A percentile compares a stretch with the other conserved stretches of the same genome.
phyloP scores from a whole-genome alignment of 1,140 invertebrate genomes.

The Rhizoglyphus robini region DNA sequence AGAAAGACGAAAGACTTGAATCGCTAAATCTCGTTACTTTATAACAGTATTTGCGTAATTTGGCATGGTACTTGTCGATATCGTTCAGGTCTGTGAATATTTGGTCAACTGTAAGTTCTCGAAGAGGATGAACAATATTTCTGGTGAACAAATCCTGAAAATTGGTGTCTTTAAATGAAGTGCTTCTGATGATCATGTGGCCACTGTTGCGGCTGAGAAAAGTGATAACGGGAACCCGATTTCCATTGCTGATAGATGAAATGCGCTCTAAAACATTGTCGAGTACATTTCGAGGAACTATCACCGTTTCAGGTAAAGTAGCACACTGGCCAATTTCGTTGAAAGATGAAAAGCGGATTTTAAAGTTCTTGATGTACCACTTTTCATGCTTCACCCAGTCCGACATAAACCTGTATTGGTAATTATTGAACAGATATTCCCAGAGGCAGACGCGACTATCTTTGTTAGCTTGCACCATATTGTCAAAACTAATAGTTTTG shows the following conservation, averaged over 20 bases:
- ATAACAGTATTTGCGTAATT: constrained; percentile 18
- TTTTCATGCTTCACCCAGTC: constrained; percentile 22
- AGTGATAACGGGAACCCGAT: constrained; percentile 21
- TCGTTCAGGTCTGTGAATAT: neutral
- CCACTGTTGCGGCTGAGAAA: constrained; percentile 1
- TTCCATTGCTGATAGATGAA: constrained; percentile 1
- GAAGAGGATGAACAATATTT: constrained; percentile 18
- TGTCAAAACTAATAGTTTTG: neutral
- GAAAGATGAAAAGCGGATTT: constrained; percentile 12
- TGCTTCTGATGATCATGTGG: constrained; percentile 17
- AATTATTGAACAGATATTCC: constrained; percentile 6
- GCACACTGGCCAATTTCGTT: constrained; percentile 20
- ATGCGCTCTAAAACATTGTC: constrained; percentile 17
- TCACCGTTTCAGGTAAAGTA: constrained; percentile 17
- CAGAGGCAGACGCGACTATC: neutral
- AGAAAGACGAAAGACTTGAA: neutral
- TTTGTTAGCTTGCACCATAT: neutral
- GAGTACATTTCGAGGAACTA: constrained; percentile 14
- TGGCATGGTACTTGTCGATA: constrained; percentile 10
- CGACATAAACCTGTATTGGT: neutral
- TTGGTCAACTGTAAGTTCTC: constrained; percentile 1
- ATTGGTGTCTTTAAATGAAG: constrained; percentile 4
- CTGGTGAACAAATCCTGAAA: neutral
- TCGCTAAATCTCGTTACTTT: neutral
- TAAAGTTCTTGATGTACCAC: neutral